Conservation (phyloP, 2,888 invertebrate species). For the Glyphotaelius pellucidus region DNA sequence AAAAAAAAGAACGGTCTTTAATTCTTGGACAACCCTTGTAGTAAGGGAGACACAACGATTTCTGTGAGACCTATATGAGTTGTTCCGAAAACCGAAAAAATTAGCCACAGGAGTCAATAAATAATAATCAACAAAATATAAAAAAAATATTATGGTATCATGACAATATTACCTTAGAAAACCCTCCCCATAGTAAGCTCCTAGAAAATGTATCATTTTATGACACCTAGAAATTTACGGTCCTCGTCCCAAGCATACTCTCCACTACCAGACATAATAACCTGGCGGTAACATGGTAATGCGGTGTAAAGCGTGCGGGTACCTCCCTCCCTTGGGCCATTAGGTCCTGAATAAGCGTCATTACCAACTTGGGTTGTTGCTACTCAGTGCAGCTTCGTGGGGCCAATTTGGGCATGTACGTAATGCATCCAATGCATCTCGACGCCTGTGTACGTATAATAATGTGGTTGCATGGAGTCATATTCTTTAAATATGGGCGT, state of each 20-base stretch:
- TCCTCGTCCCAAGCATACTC: neutral
- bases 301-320: neutral
- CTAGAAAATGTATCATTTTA: neutral
- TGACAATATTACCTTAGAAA: neutral
- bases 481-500: too few species aligned
- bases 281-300: neutral
- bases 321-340: neutral
- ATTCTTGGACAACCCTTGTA: too few species aligned
- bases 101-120: too few species aligned
- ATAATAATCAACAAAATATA: too few species aligned
- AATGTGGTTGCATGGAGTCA: neutral
- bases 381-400: neutral
- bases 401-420: neutral
- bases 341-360: neutral
- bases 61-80: too few species aligned
- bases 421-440: neutral
- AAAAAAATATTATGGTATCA: too few species aligned
- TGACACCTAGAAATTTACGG: neutral
- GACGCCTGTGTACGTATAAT: neutral
- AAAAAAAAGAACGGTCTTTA: too few species aligned
- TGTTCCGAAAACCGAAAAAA: too few species aligned
- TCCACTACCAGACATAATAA: neutral
- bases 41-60: too few species aligned
- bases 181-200: neutral
- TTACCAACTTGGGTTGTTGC: neutral